phyloP scores from a whole-genome alignment of 2,888 invertebrate genomes.

The Ochropleura plecta region DNA sequence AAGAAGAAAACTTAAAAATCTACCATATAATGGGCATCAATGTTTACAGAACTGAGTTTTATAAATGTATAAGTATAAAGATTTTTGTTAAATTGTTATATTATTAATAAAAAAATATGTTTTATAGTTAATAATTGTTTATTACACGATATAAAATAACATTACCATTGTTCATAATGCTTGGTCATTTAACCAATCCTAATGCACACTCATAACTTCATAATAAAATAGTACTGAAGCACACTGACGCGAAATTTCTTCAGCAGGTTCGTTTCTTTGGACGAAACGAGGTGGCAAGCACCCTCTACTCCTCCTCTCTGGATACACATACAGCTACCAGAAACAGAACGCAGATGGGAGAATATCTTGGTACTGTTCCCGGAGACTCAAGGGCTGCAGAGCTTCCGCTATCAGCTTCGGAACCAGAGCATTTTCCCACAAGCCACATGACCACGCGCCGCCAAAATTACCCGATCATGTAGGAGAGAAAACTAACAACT shows the following conservation, averaged over 20 bases:
- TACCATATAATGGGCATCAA: background rate
- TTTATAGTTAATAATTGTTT: slow-evolving; percentile 19
- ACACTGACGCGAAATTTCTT: slow-evolving; percentile 48
- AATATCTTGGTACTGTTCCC: slow-evolving; percentile 87
- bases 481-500: slow-evolving; percentile 28
- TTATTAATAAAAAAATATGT: slow-evolving; percentile 14
- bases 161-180: slow-evolving; percentile 13
- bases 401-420: slow-evolving; percentile 84
- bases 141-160: slow-evolving; percentile 32
- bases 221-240: slow-evolving; percentile 11
- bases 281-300: slow-evolving; percentile 86
- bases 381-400: slow-evolving; percentile 84
- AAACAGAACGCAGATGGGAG: slow-evolving; percentile 86
- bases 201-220: background rate
- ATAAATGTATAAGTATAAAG: slow-evolving; percentile 7
- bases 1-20: background rate
- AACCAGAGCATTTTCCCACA: slow-evolving; percentile 73
- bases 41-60: slow-evolving; percentile 38
- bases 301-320: slow-evolving; percentile 81
- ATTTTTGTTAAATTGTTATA: slow-evolving; percentile 39
- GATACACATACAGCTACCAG: slow-evolving; percentile 87
- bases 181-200: background rate
- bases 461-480: slow-evolving; percentile 74
- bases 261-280: slow-evolving; percentile 84
- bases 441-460: slow-evolving; percentile 83